Conservation (phyloP, 2,888 invertebrate genomes). For the Xiphydria camelus region DNA sequence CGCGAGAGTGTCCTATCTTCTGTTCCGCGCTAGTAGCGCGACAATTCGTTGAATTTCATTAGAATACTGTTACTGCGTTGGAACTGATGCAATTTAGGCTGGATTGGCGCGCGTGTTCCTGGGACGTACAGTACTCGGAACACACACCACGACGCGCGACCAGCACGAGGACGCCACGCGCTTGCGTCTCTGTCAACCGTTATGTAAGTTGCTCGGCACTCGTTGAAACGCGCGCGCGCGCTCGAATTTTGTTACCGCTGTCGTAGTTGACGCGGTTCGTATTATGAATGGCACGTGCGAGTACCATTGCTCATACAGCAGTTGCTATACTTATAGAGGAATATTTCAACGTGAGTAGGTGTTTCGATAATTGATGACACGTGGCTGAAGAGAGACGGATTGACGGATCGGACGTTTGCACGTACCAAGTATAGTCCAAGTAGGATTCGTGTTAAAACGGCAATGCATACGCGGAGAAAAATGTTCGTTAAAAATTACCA, state of each 20-base stretch:
- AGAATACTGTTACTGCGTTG: background rate
- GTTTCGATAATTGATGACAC: no score
- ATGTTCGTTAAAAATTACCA: no score
- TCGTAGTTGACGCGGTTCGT: background rate
- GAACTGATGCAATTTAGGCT: no score
- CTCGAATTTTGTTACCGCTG: background rate
- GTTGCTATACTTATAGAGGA: no score
- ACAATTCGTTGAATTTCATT: slow-evolving; percentile 17
- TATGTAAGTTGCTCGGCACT: slow-evolving; percentile 25
- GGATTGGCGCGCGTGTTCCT: slow-evolving; percentile 17
- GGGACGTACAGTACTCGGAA: slow-evolving; percentile 33
- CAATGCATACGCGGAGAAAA: no score
- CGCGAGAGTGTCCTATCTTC: slow-evolving; percentile 43
- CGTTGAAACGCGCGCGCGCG: slow-evolving; percentile 16
- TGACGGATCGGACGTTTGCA: no score
- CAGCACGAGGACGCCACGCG: slow-evolving; percentile 52
- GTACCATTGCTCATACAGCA: no score
- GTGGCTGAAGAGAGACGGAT: no score
- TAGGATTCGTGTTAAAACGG: no score
- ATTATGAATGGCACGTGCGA: no score
- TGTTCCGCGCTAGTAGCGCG: slow-evolving; percentile 24
- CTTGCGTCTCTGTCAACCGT: slow-evolving; percentile 41
- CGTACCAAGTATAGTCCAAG: no score
- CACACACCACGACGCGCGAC: slow-evolving; percentile 57
- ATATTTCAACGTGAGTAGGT: no score